Evolutionary conservation across 2,113 vertebrate genomes (phyloP).

Genomic region (Nothocercus nigrocapillus): DNA sequence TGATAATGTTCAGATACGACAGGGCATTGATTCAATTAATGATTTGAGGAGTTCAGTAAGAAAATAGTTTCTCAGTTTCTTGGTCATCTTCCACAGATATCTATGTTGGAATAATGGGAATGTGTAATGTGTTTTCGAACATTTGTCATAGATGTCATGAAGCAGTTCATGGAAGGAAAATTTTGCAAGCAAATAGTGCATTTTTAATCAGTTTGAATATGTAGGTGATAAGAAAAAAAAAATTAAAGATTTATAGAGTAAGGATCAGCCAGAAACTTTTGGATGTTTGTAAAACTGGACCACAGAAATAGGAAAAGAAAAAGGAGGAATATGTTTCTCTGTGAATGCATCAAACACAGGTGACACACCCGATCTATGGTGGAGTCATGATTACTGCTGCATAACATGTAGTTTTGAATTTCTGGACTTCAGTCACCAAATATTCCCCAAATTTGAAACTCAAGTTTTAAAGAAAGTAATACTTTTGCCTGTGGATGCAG

Average conservation of each 20-base stretch:
- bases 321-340: not conserved
- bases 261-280: not conserved
- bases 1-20: not conserved
- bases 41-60: not conserved
- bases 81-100: not conserved
- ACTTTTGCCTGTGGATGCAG: not conserved
- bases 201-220: not conserved
- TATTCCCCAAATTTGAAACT: not conserved
- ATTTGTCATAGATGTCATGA: not conserved
- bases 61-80: slow-evolving; percentile 24
- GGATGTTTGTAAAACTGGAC: not conserved
- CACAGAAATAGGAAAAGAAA: not conserved
- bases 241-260: not conserved
- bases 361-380: not conserved
- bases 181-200: not conserved
- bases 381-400: not conserved
- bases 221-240: not conserved
- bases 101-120: not conserved
- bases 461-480: not conserved
- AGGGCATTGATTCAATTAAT: not conserved
- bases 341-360: not conserved
- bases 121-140: not conserved
- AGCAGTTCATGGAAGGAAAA: not conserved
- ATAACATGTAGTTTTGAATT: not conserved
- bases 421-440: not conserved